Evolutionary conservation across 1,140 invertebrate genomes (phyloP).

Genomic region (Sinella curviseta): DNA sequence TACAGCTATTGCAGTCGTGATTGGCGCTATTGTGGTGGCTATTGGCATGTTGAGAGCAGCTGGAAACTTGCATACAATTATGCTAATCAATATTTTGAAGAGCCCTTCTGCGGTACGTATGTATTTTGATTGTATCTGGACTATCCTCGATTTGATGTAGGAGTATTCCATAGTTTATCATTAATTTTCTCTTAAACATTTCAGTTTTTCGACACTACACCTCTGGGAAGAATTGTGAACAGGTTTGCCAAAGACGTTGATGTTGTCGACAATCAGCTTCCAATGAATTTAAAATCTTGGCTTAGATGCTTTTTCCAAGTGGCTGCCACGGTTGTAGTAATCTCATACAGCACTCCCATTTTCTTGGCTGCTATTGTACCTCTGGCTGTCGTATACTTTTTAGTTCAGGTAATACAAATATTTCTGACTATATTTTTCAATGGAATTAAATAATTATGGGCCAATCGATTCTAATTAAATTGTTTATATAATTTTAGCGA

Average conservation of each 20-base stretch:
- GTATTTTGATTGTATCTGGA: too few species aligned
- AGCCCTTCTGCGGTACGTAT: slow-evolving; percentile 61
- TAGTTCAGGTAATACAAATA: slow-evolving; percentile 61
- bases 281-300: slow-evolving; percentile 61
- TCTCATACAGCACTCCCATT: slow-evolving; percentile 59
- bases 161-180: background rate
- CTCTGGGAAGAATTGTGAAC: slow-evolving; percentile 79
- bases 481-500: slow-evolving; percentile 54
- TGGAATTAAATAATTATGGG: background rate
- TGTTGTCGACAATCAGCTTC: slow-evolving; percentile 66
- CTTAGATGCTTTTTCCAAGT: slow-evolving; percentile 51
- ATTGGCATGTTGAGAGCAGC: slow-evolving; percentile 67
- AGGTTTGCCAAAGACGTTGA: slow-evolving; percentile 83
- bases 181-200: background rate
- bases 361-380: slow-evolving; percentile 62
- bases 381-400: slow-evolving; percentile 60
- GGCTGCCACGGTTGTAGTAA: slow-evolving; percentile 60
- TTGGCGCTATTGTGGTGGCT: slow-evolving; percentile 53
- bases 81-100: slow-evolving; percentile 66
- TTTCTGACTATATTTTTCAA: slow-evolving; percentile 9
- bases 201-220: slow-evolving; percentile 81
- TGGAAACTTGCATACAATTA: slow-evolving; percentile 62
- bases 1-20: slow-evolving; percentile 54
- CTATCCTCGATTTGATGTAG: too few species aligned
- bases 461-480: background rate